Evolutionary conservation across 2,797 vertebrate species (phyloP).

Genomic region (Gallinago nigripennis): DNA sequence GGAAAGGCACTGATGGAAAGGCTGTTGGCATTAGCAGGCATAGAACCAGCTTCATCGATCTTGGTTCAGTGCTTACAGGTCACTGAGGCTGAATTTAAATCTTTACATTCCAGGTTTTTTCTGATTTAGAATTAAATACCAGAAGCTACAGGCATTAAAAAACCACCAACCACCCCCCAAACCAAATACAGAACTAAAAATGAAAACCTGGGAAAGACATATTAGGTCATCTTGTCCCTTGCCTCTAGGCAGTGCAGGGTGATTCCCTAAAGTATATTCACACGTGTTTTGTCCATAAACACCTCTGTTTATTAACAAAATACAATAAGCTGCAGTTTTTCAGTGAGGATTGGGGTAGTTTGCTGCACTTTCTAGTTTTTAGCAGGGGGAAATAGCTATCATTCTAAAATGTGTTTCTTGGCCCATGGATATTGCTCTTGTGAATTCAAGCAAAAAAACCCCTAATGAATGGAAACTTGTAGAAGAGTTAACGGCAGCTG

Average conservation of each 20-base stretch:
- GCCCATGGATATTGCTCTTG: slow-evolving; percentile 9
- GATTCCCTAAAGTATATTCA: background rate
- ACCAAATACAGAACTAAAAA: background rate
- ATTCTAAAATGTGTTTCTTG: slow-evolving; percentile 64
- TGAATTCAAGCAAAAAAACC: slow-evolving; percentile 9
- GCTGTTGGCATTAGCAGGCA: slow-evolving; percentile 27
- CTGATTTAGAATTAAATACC: background rate
- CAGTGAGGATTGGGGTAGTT: background rate
- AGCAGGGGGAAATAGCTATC: slow-evolving; percentile 59
- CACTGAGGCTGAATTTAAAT: background rate
- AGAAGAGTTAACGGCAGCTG: slow-evolving; percentile 39
- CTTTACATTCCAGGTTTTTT: background rate
- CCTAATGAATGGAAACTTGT: slow-evolving; percentile 63
- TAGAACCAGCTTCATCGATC: background rate
- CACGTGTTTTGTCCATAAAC: slow-evolving; percentile 60
- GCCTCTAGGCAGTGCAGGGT: background rate
- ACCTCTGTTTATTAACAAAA: slow-evolving; percentile 64
- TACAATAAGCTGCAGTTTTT: slow-evolving; percentile 8
- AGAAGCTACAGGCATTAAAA: background rate
- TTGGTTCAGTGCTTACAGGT: background rate
- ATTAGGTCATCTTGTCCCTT: background rate
- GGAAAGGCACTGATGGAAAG: slow-evolving; percentile 46
- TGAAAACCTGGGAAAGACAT: background rate
- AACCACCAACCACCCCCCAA: background rate
- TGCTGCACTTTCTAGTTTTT: slow-evolving; percentile 43